Base-by-base conservation (phyloP, 2,888 invertebrate genomes). In the Nomada flava region DNA sequence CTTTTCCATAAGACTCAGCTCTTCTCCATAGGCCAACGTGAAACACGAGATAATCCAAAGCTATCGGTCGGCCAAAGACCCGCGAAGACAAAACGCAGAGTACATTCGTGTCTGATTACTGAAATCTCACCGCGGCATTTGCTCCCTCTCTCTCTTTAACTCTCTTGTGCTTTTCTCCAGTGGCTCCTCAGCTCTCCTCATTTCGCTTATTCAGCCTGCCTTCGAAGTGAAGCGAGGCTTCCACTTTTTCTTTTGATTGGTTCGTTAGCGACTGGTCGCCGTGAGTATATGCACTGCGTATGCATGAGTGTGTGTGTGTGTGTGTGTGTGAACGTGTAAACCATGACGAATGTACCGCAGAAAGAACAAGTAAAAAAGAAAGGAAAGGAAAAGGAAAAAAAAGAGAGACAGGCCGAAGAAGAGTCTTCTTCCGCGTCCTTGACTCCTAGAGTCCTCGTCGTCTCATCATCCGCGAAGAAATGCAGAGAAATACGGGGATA, bases 391-490 rank as follows among this genome's bases (percentile, higher is more conserved):
- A 23, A 55, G 42, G 20, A 55, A 20, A 1, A 20, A 15, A 67
- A 20, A 20, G n/a, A n/a, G 68, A 67, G 59, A 52, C 68, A 60
- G 26, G 44, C 42, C 44, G 69, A 72, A 69, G 62, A 59, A 81
- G 77, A 83, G 85, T 67, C 76, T 82, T 81, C 77, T 82, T 85
- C 82, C 83, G 73, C 83, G 83, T 83, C 76, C 86, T 87, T 85
- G 86, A 87, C 86, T 86, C 79, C 29, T 59, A 13, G 86, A 87
- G 86, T 73, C 60, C 78, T 75, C 83, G 72, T 80, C 79, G 29
- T 60, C 59, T 70, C 70, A 59, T 79, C 73, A 67, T 81, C 79
- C 79, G 42, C 67, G 83, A 78, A 86, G 77, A 83, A 85, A 86
- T n/a, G 50, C 59, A 69, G 73, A 52, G 79, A 71, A 69, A 83